Base-by-base conservation (phyloP, 2,888 invertebrate genomes). In the Parnassius apollo region DNA sequence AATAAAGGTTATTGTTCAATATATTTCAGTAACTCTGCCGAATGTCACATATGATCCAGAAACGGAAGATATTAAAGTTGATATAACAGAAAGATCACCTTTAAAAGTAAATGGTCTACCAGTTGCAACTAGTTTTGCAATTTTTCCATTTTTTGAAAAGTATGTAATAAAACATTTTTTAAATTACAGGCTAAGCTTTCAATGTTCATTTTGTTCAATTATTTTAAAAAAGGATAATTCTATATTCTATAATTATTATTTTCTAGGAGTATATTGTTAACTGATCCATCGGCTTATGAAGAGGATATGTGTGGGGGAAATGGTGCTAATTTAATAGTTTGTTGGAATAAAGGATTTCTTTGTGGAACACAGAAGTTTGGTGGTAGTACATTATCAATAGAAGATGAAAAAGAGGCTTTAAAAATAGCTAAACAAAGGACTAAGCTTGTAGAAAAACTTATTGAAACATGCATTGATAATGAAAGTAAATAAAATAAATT, bases 261-360 rank as follows among this genome's bases (percentile, higher is more conserved):
- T 35, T 93, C 60, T 77, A 96, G 96, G 66, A 92, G 93, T 71
- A 85, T 94, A 46, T 82, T 96, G 55, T 80, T 96, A 69, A 93
- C 93, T n/a, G 97, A 97, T 83, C 97, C 97, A 44, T 95, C 96
- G 48, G 87, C 93, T n/a, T 96, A 96, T 83, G 97, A 97, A 88
- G 97, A 97, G 88, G 93, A 93, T 70, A 92, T 96, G 71, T 94
- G 95, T 73, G 93, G 94, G 60, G 94, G 95, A n/a, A 74, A 80
- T 54, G 90, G 91, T 50, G 84, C 92, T n/a, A 93, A 93, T 69
- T 79, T 96, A 59, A 95, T 95, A 62, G 86, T 96, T 52, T 95
- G 95, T 54, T 93, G 94, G 68, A 94, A 94, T 69, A 92, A 94
- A 66, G 90, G 91, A n/a, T 86, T 93, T 55, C 78, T 95, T 12